Evolutionary conservation across 2,888 invertebrate genomes (phyloP).

Genomic region (Aphelenchoides bicaudatus): DNA sequence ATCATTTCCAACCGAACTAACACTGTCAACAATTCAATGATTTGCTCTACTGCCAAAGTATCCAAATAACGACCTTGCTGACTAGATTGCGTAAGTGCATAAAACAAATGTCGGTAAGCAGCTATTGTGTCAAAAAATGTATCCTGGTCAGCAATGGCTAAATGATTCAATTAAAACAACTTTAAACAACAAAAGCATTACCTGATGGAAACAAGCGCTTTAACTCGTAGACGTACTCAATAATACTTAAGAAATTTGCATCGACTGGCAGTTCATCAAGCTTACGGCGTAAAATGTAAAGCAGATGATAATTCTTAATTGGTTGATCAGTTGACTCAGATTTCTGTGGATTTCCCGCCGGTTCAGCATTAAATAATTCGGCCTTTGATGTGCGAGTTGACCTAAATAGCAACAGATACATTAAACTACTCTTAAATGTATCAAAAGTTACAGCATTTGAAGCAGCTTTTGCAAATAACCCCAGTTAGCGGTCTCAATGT

Average conservation of each 20-base stretch:
- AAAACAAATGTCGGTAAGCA: conserved; percentile 20
- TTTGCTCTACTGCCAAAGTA: conserved; percentile 21
- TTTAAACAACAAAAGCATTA: conserved; percentile 13
- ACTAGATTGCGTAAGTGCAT: conserved; percentile 5
- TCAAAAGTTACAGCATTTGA: conserved; percentile 27
- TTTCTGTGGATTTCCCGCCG: neutral
- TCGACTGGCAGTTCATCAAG: conserved; percentile 23
- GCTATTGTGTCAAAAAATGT: conserved; percentile 21
- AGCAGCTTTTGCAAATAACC: conserved; percentile 38
- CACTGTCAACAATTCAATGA: conserved; percentile 43
- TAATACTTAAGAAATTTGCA: conserved; percentile 25
- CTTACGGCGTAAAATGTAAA: conserved; percentile 35
- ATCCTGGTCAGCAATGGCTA: conserved; percentile 12
- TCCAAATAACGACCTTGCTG: neutral
- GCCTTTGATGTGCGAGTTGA: too few relatives aligned
- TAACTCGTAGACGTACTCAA: conserved; percentile 45
- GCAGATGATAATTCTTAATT: conserved; percentile 39
- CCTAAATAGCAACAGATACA: too few relatives aligned
- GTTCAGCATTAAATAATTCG: too few relatives aligned
- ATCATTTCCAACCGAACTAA: conserved; percentile 43
- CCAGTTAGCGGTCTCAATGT: conserved; percentile 42
- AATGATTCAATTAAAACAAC: conserved; percentile 14
- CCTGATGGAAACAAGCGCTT: conserved; percentile 42
- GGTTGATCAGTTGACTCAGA: neutral
- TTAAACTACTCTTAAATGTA: too few relatives aligned